These are phyloP conservation scores for Enteromius anoplus DNA, from an alignment of 2,797 vertebrate genomes.

Conservation along the genomic window DNA sequence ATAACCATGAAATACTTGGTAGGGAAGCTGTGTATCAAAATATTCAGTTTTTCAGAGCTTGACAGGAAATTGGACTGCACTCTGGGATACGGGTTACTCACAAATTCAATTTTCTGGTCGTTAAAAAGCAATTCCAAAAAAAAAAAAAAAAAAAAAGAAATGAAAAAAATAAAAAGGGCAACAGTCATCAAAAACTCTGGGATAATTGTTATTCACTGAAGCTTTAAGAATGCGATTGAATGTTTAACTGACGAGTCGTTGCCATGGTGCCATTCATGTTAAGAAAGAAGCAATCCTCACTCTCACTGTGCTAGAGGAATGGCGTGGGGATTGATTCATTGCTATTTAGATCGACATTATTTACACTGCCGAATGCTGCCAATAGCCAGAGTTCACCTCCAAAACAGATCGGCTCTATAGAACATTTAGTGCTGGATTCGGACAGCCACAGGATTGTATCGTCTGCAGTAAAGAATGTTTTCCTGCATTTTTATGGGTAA, in stretches of 20 bases:
- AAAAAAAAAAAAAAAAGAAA: slow-evolving; percentile 29
- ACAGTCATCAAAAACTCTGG: slow-evolving; percentile 50
- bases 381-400: slow-evolving; percentile 20
- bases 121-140: slow-evolving; percentile 61
- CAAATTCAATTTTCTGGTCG: slow-evolving; percentile 57
- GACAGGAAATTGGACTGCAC: slow-evolving; percentile 46
- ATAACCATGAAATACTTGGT: slow-evolving; percentile 53
- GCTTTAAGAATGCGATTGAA: slow-evolving; percentile 56
- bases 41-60: slow-evolving; percentile 47
- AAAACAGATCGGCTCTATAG: slow-evolving; percentile 26
- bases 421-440: slow-evolving; percentile 6
- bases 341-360: slow-evolving; percentile 31
- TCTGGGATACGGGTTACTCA: slow-evolving; percentile 51
- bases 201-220: slow-evolving; percentile 60
- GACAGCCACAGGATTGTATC: background rate
- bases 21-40: slow-evolving; percentile 41
- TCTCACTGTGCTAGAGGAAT: background rate
- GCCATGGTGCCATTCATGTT: slow-evolving; percentile 42
- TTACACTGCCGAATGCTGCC: slow-evolving; percentile 19
- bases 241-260: slow-evolving; percentile 49
- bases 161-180: background rate
- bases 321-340: slow-evolving; percentile 18
- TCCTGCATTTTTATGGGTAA: slow-evolving; percentile 16
- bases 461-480: background rate
- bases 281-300: slow-evolving; percentile 28